Evolutionary conservation across 2,113 vertebrate genomes (phyloP).

Genomic region (Suricata suricatta): DNA sequence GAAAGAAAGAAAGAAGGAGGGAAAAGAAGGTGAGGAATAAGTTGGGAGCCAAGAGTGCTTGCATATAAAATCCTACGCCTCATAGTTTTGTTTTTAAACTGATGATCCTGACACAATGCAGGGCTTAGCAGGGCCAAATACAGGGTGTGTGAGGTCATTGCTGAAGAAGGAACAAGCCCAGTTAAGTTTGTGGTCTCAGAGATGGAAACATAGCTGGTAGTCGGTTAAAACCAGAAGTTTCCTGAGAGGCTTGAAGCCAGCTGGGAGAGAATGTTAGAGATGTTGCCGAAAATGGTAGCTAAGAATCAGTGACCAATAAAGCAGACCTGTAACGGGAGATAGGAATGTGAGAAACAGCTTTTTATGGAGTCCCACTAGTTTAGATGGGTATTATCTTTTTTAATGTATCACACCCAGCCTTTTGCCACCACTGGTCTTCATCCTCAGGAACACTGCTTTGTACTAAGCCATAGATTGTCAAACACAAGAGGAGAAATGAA

Average conservation of each 20-base stretch:
- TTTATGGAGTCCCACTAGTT: neutral
- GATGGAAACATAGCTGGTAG: neutral
- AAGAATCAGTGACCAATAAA: neutral
- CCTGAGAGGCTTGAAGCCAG: neutral
- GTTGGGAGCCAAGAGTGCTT: neutral
- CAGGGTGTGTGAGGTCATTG: neutral
- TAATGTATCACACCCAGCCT: neutral
- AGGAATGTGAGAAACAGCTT: neutral
- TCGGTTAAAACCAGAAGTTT: slow-evolving; percentile 36
- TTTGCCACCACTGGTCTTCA: neutral
- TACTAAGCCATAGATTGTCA: neutral
- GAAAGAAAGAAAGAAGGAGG: no score
- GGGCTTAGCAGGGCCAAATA: neutral
- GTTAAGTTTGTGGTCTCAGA: neutral
- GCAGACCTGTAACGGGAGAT: neutral
- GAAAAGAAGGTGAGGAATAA: neutral
- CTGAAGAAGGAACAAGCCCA: neutral
- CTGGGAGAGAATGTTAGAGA: neutral
- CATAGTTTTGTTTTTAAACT: neutral
- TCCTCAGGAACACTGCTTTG: neutral
- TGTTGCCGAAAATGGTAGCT: neutral
- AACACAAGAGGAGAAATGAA: neutral
- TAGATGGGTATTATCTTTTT: neutral
- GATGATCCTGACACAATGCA: neutral
- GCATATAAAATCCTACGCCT: neutral